Evolutionary conservation across 2,888 invertebrate species (phyloP).

Genomic region (Deilephila elpenor): DNA sequence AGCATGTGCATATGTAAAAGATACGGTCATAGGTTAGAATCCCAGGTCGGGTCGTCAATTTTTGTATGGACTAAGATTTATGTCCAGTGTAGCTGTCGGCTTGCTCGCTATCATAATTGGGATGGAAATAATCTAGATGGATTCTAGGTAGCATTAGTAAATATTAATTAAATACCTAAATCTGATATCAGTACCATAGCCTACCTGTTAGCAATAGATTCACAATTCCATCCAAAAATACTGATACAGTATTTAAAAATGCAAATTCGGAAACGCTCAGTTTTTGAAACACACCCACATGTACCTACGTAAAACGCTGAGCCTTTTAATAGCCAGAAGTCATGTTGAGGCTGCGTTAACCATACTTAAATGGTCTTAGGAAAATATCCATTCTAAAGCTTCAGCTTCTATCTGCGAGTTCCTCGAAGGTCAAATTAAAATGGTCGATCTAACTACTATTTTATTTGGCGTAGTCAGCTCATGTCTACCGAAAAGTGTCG

Average conservation of each 20-base stretch:
- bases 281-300: slow-evolving; percentile 17
- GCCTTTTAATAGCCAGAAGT: slow-evolving; percentile 14
- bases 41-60: too few relatives aligned
- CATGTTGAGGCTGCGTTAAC: slow-evolving; percentile 9
- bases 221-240: neutral
- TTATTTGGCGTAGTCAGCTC: slow-evolving; percentile 42
- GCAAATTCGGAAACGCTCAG: neutral
- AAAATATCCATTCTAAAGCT: neutral
- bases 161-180: too few relatives aligned
- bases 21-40: too few relatives aligned
- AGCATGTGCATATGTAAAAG: too few relatives aligned
- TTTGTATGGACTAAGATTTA: too few relatives aligned
- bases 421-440: slow-evolving; percentile 16
- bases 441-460: slow-evolving; percentile 36
- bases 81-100: too few relatives aligned
- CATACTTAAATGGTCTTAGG: slow-evolving; percentile 25
- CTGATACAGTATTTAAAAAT: neutral
- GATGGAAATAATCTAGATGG: too few relatives aligned
- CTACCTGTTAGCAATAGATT: neutral
- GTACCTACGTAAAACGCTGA: neutral
- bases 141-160: too few relatives aligned
- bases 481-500: slow-evolving; percentile 37
- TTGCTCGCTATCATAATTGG: too few relatives aligned
- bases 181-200: too few relatives aligned
- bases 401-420: neutral